phyloP scores from a whole-genome alignment of 2,888 invertebrate species.

The Diplolepis rosae region DNA sequence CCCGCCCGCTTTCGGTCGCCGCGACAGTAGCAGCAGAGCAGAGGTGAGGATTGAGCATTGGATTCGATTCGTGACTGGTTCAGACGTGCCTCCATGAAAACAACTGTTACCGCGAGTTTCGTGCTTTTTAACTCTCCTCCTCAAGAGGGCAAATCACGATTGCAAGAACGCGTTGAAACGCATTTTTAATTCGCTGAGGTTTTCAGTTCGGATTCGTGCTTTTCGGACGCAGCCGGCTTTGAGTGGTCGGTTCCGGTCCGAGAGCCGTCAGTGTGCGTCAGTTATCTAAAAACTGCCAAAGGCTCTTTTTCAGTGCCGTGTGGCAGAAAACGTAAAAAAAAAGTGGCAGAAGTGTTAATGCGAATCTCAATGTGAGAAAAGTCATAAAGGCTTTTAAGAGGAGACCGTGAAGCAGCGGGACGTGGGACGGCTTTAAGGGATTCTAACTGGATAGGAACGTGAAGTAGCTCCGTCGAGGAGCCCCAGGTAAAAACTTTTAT shows the following conservation, averaged over 20 bases:
- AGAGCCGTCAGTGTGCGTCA: constrained; percentile 28
- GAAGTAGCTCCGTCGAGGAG: constrained; percentile 61
- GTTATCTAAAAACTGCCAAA: neutral
- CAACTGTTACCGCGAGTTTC: constrained; percentile 42
- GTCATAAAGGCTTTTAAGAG: constrained; percentile 28
- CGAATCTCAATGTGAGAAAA: constrained; percentile 39
- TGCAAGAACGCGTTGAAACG: constrained; percentile 17
- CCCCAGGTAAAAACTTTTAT: constrained; percentile 56
- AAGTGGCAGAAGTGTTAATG: constrained; percentile 35
- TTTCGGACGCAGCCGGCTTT: constrained; percentile 26
- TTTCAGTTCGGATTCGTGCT: neutral
- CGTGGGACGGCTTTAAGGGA: constrained; percentile 40
- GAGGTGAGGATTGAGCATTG: constrained; percentile 47
- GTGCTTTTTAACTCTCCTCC: constrained; percentile 29
- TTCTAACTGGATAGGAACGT: constrained; percentile 49
- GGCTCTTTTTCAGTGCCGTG: neutral
- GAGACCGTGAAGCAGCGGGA: constrained; percentile 41
- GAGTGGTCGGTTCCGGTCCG: constrained; percentile 25
- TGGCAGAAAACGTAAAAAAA: constrained; percentile 31
- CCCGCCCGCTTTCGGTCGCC: constrained; percentile 66
- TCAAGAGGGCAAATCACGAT: neutral
- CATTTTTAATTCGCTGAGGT: neutral
- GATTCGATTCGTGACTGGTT: constrained; percentile 16
- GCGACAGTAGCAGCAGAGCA: constrained; percentile 15
- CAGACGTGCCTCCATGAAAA: constrained; percentile 52